Base-by-base conservation (phyloP, 2,888 invertebrate genomes). In the Horisme vitalbata region DNA sequence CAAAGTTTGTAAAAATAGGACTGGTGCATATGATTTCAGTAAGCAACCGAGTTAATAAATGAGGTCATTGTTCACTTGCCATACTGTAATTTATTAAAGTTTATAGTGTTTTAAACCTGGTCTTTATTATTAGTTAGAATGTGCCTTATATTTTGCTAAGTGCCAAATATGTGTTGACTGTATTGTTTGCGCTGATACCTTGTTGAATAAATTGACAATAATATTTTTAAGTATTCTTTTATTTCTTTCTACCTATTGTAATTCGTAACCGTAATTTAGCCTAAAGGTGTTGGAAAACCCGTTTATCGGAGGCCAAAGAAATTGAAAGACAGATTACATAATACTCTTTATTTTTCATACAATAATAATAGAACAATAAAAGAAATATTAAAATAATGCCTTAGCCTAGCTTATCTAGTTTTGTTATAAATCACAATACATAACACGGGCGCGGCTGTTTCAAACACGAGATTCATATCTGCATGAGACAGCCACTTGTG, bases 371-470 rank as follows among this genome's bases (percentile, higher is more conserved):
- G 66, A 47, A 47, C 27, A 37, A 15, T 77, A 80, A 78, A 77
- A 70, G 68, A 79, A 77, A 61, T 76, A 79, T 75, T 80, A 79
- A 80, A 81, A 76, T 81, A 80, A 76, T 79, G 61, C 50, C 75
- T 79, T 78, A 81, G 12, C 9, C 66, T 78, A 81, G 15, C 75
- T 79, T 38, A 41, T 23, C 63, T 72, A 77, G 48, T 63, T 75
- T 80, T 79, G 76, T 79, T 79, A 76, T 68, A 75, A 79, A 83
- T 84, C 81, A 84, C 83, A 81, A 64, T 75, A 58, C 34, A 61
- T 71, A 63, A 71, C 74, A 71, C 65, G 79, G 80, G 78, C 71
- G 73, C 81, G 83, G 76, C 71, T 64, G 55, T 32, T 34, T 15
- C 30, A 3, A 5, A 8, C 18, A 11, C 15, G 41, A 47, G 49